phyloP scores from a whole-genome alignment of 2,888 invertebrate species.

The Tenthredo distinguenda region DNA sequence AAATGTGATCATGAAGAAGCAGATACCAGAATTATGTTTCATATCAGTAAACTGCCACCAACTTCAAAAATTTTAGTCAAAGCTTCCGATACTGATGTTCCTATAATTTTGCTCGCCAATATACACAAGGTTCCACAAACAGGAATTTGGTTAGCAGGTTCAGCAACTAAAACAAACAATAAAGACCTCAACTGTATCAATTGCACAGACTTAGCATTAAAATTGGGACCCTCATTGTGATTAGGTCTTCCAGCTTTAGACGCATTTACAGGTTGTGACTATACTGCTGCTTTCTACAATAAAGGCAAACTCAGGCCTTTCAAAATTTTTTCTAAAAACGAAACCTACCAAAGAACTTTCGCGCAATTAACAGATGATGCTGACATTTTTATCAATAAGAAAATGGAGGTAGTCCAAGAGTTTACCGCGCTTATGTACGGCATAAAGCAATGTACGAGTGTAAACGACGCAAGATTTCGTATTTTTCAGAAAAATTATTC shows the following conservation, averaged over 20 bases:
- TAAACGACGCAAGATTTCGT: too few relatives aligned
- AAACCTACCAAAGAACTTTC: too few relatives aligned
- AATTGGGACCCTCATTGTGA: conserved; percentile 64
- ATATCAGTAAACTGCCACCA: conserved; percentile 43
- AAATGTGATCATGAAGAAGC: conserved; percentile 59
- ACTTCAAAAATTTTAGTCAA: conserved; percentile 41
- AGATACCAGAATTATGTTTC: conserved; percentile 58
- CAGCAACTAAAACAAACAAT: neutral
- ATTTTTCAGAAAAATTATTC: too few relatives aligned
- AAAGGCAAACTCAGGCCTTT: conserved; percentile 33
- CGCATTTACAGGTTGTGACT: conserved; percentile 37
- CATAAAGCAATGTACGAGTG: too few relatives aligned
- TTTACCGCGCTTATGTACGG: too few relatives aligned
- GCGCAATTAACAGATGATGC: too few relatives aligned
- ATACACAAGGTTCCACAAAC: conserved; percentile 47
- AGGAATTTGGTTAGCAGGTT: conserved; percentile 34
- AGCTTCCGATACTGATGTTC: conserved; percentile 53
- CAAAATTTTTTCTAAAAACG: neutral
- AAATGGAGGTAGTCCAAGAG: too few relatives aligned
- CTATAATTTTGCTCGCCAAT: conserved; percentile 52
- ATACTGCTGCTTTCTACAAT: conserved; percentile 37
- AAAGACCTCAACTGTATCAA: conserved; percentile 60
- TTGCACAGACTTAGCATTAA: conserved; percentile 62
- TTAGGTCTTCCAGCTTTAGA: conserved; percentile 26
- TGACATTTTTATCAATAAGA: too few relatives aligned